Evolutionary conservation across 2,113 vertebrate genomes (phyloP).

Genomic region (Psittacus erithacus): DNA sequence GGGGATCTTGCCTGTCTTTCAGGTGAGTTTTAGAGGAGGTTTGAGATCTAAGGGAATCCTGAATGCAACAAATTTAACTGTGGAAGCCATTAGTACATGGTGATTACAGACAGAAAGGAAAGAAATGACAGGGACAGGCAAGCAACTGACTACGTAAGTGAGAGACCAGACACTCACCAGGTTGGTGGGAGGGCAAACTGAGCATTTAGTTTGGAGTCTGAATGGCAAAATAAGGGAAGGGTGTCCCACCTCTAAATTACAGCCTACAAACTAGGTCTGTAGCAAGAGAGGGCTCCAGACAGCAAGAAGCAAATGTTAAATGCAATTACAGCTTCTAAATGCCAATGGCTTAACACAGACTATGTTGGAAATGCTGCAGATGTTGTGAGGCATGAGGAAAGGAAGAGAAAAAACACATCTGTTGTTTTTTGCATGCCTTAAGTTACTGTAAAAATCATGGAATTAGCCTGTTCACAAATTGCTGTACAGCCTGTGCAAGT

Average conservation of each 20-base stretch:
- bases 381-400: background rate
- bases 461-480: background rate
- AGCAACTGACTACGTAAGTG: background rate
- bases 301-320: background rate
- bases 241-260: conserved; percentile 18
- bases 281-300: background rate
- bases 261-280: background rate
- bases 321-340: conserved; percentile 16
- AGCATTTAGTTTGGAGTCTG: background rate
- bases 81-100: background rate
- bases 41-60: background rate
- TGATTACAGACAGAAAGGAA: background rate
- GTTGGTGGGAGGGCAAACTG: background rate
- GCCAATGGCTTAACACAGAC: background rate
- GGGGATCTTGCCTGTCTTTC: background rate
- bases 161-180: background rate
- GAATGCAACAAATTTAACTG: background rate
- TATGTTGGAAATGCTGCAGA: conserved; percentile 7
- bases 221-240: background rate
- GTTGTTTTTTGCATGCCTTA: background rate
- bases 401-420: background rate
- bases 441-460: background rate
- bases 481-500: background rate
- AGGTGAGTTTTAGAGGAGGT: background rate
- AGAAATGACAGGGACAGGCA: background rate